Evolutionary conservation across 1,140 invertebrate species (phyloP).

Genomic region (Bombus difficillimus): DNA sequence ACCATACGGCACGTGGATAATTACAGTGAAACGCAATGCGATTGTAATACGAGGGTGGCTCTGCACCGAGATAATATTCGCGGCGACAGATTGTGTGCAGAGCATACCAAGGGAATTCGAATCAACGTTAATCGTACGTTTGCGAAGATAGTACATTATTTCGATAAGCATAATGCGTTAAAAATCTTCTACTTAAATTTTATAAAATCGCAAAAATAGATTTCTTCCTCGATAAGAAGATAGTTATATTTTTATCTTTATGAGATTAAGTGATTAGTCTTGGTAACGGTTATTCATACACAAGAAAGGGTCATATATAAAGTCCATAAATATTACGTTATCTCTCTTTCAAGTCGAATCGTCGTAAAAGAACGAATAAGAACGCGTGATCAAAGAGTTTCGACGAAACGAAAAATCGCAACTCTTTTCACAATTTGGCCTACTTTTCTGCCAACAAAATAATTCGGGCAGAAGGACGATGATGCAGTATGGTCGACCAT

Average conservation of each 20-base stretch:
- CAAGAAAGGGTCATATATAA: too few species aligned
- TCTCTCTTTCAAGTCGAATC: too few species aligned
- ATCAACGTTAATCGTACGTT: neutral
- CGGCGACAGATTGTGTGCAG: conserved; percentile 35
- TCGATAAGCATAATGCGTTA: too few species aligned
- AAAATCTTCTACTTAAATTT: too few species aligned
- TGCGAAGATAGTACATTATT: too few species aligned
- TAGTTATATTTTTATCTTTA: too few species aligned
- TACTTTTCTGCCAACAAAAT: conserved; percentile 40
- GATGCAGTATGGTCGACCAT: conserved; percentile 58
- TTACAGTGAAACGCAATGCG: conserved; percentile 49
- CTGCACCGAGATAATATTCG: conserved; percentile 41
- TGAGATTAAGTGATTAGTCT: too few species aligned
- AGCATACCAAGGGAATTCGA: neutral
- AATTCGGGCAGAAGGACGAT: conserved; percentile 55
- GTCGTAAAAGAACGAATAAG: neutral
- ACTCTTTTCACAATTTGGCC: conserved; percentile 45
- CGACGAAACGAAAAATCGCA: neutral
- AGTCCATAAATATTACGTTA: too few species aligned
- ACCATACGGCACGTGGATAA: conserved; percentile 55
- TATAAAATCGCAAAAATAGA: too few species aligned
- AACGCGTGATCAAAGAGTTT: neutral
- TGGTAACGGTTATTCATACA: too few species aligned
- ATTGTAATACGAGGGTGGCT: conserved; percentile 34
- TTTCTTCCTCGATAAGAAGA: too few species aligned